Conservation (phyloP, 2,113 vertebrate species). For the Ictalurus furcatus region DNA sequence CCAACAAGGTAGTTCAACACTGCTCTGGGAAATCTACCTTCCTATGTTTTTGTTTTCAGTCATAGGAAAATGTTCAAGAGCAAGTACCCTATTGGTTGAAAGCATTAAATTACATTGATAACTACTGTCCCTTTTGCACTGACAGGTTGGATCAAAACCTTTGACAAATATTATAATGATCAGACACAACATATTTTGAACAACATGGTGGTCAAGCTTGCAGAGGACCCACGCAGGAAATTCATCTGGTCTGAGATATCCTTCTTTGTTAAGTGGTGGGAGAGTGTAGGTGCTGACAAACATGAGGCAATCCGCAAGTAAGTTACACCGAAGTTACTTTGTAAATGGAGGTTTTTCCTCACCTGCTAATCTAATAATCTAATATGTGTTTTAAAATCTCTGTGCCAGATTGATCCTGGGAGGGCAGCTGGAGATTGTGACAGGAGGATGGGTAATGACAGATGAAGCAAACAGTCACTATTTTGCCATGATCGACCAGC, state of each 20-base stretch:
- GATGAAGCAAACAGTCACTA: conserved; percentile 96
- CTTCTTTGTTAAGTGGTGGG: conserved; percentile 97
- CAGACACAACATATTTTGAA: conserved; percentile 98
- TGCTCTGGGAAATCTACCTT: neutral
- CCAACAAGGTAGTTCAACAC: neutral
- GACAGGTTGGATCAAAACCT: conserved; percentile 98
- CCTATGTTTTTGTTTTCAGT: neutral
- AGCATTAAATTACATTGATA: neutral
- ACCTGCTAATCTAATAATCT: conserved; percentile 50
- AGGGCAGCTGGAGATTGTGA: conserved; percentile 94
- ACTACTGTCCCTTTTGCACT: conserved; percentile 27
- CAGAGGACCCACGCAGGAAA: conserved; percentile 89
- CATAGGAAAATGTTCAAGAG: neutral
- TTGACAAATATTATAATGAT: conserved; percentile 95
- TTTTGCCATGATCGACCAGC: conserved; percentile 95
- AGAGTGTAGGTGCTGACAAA: conserved; percentile 85
- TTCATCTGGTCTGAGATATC: conserved; percentile 99
- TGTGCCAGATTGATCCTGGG: conserved; percentile 71
- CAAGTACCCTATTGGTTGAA: neutral
- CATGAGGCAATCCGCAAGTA: conserved; percentile 86
- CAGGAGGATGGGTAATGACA: conserved; percentile 97
- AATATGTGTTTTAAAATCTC: conserved; percentile 50
- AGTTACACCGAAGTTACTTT: conserved; percentile 47
- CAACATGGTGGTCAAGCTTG: conserved; percentile 93
- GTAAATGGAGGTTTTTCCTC: conserved; percentile 52